Base-by-base conservation (phyloP, 2,888 invertebrate genomes). In the Drosophila crucigera region DNA sequence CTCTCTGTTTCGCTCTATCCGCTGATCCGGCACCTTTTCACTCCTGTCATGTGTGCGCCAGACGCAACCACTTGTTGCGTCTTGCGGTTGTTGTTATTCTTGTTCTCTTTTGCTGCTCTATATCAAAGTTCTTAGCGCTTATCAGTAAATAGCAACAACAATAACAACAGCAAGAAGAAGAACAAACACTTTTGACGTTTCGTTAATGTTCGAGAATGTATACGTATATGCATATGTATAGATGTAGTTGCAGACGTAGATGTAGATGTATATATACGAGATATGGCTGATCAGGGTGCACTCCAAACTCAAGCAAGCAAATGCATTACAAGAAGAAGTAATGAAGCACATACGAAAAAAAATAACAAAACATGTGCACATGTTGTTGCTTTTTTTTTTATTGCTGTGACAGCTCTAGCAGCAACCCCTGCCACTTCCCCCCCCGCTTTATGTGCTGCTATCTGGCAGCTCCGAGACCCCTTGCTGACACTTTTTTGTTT, bases 401-500 rank as follows among this genome's bases (percentile, higher is more conserved):
- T 37, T 63, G 53, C 55, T 68, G 49, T 49, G 30, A 28, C 58
- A 47, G 41, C 49, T 54, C 54, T 9, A 22, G n/a, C 39, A 30
- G 16, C 47, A 69, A 25, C 53, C 9, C 25, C 19, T 30, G 14
- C 47, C 30, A 31, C n/a, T 9, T 30, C 31, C 55, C 35, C 35
- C 52, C 10, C 30, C 53, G 71, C 76, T 76, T 80, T 80, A 75
- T 70, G 5, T 5, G 43, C 80, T 79, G 58, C 31, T 63, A 75
- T 53, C 70, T 66, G 71, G 35, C 67, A 71, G 63, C 81, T 53
- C 70, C 55, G 71, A 71, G 81, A 83, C 81, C 83, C 81, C 83
- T 82, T 83, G 81, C 82, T 78, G 82, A 76, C 82, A 75, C 68
- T 80, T 80, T 80, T 84, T 83, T 68, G 56, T 75, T 70, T 59